phyloP scores from a whole-genome alignment of 92 coral and sea anemone species.

The Actinernus sp. region DNA sequence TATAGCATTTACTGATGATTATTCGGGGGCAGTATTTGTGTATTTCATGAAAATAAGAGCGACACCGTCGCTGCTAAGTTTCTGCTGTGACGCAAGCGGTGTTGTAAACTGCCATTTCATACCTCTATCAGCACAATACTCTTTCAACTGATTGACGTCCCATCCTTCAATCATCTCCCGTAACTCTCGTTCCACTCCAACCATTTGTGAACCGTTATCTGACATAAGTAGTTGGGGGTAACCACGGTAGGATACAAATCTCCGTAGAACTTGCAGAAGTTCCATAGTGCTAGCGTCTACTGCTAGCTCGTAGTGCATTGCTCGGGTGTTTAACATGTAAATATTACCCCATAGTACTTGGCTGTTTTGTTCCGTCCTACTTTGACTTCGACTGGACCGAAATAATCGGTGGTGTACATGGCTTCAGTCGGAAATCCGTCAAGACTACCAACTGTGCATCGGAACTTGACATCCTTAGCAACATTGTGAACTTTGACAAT shows the following conservation, averaged over 20 bases:
- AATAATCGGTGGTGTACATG: slow-evolving; percentile 50
- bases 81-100: slow-evolving; percentile 51
- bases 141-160: slow-evolving; percentile 21
- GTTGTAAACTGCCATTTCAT: slow-evolving; percentile 42
- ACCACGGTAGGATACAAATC: slow-evolving; percentile 56
- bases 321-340: slow-evolving; percentile 57
- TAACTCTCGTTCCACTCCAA: slow-evolving; percentile 63
- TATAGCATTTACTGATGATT: slow-evolving; percentile 42
- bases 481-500: slow-evolving; percentile 49
- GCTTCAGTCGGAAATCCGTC: slow-evolving; percentile 22
- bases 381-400: slow-evolving; percentile 51
- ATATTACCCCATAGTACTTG: slow-evolving; percentile 67
- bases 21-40: slow-evolving; percentile 27
- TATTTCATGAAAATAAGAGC: slow-evolving; percentile 31
- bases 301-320: slow-evolving; percentile 59
- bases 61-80: slow-evolving; percentile 35
- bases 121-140: slow-evolving; percentile 46
- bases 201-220: slow-evolving; percentile 58
- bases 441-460: slow-evolving; percentile 29
- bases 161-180: slow-evolving; percentile 51
- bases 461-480: slow-evolving; percentile 43
- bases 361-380: slow-evolving; percentile 48
- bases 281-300: slow-evolving; percentile 53
- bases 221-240: slow-evolving; percentile 35
- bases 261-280: slow-evolving; percentile 64